These are phyloP conservation scores for Heliopora coerulea DNA, from an alignment of 92 coral and sea anemone genomes.

Conservation along the genomic window DNA sequence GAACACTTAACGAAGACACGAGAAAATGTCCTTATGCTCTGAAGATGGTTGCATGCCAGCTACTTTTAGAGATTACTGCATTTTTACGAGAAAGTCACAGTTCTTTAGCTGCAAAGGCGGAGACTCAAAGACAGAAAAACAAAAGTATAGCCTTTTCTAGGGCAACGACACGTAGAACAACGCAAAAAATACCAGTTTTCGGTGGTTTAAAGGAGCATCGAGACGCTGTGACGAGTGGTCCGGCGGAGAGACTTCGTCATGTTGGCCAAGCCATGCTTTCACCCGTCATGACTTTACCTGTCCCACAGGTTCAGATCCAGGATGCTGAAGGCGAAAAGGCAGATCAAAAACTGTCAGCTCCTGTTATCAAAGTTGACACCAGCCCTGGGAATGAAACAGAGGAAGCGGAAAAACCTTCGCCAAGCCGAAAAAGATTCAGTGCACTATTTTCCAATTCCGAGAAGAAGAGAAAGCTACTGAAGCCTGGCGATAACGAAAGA, in stretches of 20 bases:
- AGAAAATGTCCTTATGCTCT: constrained; percentile 86
- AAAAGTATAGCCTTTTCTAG: constrained; percentile 42
- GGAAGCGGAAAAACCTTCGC: constrained; percentile 4
- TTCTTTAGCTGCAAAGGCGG: constrained; percentile 48
- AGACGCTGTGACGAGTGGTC: constrained; percentile 36
- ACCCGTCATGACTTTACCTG: constrained; percentile 42
- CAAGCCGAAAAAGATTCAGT: constrained; percentile 23
- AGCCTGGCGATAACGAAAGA: constrained; percentile 24
- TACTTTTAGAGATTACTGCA: constrained; percentile 94
- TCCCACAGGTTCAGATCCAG: constrained; percentile 48
- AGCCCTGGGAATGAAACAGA: constrained; percentile 18
- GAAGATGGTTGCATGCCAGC: constrained; percentile 96
- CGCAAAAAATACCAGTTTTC: constrained; percentile 20
- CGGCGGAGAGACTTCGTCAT: constrained; percentile 40
- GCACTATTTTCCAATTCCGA: constrained; percentile 34
- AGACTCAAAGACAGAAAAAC: constrained; percentile 50
- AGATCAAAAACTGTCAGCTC: constrained; percentile 37
- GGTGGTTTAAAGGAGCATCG: constrained; percentile 11
- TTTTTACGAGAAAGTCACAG: constrained; percentile 98
- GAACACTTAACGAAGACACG: constrained; percentile 75
- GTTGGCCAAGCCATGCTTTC: constrained; percentile 26
- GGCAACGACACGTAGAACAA: constrained; percentile 14
- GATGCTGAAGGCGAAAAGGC: constrained; percentile 67
- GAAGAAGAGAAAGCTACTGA: constrained; percentile 27
- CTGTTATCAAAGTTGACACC: constrained; percentile 31